phyloP scores from a whole-genome alignment of 2,797 vertebrate species.

The Sciurus vulgaris region DNA sequence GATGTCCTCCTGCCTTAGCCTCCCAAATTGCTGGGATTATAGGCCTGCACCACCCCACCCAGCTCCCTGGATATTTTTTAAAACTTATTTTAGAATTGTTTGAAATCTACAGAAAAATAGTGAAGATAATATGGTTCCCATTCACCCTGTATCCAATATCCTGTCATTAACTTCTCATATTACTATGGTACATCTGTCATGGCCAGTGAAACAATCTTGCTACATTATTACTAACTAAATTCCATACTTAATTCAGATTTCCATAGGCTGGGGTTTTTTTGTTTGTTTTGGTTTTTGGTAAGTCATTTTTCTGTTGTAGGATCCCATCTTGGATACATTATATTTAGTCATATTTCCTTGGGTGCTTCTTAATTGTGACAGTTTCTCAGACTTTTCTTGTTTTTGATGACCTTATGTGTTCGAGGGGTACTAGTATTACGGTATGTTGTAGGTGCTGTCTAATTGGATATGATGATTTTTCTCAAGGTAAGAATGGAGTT shows the following conservation, averaged over 20 bases:
- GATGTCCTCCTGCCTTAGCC: no score
- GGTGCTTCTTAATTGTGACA: background rate
- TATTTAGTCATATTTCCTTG: background rate
- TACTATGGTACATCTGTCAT: background rate
- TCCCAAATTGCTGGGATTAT: no score
- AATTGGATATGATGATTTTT: conserved; percentile 5
- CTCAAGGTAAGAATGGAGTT: background rate
- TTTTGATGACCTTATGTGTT: background rate
- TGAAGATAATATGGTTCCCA: background rate
- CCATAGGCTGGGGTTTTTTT: background rate
- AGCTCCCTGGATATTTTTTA: no score
- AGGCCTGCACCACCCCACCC: no score
- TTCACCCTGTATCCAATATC: background rate
- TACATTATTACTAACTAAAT: background rate
- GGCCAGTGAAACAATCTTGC: background rate
- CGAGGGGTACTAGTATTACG: background rate
- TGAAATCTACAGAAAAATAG: background rate
- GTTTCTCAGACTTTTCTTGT: background rate
- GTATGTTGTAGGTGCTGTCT: conserved; percentile 3
- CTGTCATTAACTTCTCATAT: background rate
- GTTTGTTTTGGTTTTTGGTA: background rate
- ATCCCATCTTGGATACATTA: background rate
- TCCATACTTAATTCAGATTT: background rate
- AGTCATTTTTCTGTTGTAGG: background rate
- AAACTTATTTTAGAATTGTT: background rate